phyloP scores from a whole-genome alignment of 1,140 invertebrate species.

The Papilio polyxenes region DNA sequence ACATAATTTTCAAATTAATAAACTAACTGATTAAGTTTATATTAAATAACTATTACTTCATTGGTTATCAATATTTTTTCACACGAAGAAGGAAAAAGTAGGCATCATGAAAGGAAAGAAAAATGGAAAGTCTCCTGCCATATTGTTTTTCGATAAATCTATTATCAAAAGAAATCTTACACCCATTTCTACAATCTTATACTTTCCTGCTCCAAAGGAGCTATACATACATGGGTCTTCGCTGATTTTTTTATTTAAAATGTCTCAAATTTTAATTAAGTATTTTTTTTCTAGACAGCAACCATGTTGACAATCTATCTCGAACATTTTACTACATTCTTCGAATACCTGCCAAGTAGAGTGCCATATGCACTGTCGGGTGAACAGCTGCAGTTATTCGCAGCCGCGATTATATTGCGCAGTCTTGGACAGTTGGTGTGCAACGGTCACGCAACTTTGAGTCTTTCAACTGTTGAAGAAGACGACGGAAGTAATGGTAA shows the following conservation, averaged over 20 bases:
- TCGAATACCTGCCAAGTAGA: slow-evolving; percentile 55
- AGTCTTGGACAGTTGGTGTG: slow-evolving; percentile 89
- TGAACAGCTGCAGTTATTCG: slow-evolving; percentile 72
- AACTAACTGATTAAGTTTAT: too few species aligned
- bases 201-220: too few species aligned
- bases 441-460: slow-evolving; percentile 89
- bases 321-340: slow-evolving; percentile 74
- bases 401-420: slow-evolving; percentile 84
- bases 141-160: neutral
- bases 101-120: neutral
- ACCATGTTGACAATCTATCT: slow-evolving; percentile 80
- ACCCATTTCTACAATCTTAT: too few species aligned
- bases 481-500: slow-evolving; percentile 41
- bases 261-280: slow-evolving; percentile 23
- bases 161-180: neutral
- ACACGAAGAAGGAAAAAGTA: neutral
- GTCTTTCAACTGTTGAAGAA: slow-evolving; percentile 61
- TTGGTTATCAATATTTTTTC: too few species aligned
- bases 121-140: neutral
- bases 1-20: neutral
- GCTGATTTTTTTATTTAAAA: slow-evolving; percentile 23
- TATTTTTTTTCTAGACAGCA: slow-evolving; percentile 80
- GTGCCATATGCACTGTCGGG: slow-evolving; percentile 52
- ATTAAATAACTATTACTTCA: too few species aligned
- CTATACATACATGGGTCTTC: too few species aligned